Evolutionary conservation across 1,140 invertebrate species (phyloP).

Genomic region (Drosophila melanica): DNA sequence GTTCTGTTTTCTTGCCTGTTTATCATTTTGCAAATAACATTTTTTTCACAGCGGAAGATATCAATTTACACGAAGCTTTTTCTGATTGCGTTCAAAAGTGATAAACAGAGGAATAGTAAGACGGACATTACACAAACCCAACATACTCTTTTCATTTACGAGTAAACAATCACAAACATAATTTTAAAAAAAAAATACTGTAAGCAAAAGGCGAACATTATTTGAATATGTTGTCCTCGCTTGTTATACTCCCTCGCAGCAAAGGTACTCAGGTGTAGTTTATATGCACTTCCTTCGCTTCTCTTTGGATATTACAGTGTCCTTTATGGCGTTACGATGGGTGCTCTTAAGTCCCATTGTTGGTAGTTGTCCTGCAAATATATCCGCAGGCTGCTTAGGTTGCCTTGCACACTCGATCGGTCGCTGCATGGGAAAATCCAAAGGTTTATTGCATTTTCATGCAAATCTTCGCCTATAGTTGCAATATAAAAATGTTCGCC

Average conservation of each 20-base stretch:
- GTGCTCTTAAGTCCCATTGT: slow-evolving; percentile 19
- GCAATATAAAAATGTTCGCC: slow-evolving; percentile 57
- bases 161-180: neutral
- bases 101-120: too few species aligned
- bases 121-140: too few species aligned
- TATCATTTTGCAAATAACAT: too few species aligned
- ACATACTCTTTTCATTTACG: too few species aligned
- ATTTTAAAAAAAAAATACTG: neutral
- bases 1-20: too few species aligned
- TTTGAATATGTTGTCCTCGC: neutral
- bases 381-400: slow-evolving; percentile 4
- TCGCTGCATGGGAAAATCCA: slow-evolving; percentile 27
- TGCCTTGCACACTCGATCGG: slow-evolving; percentile 4
- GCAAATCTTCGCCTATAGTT: slow-evolving; percentile 65
- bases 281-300: neutral
- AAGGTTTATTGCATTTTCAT: slow-evolving; percentile 73
- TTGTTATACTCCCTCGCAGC: neutral
- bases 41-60: too few species aligned
- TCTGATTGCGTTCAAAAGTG: too few species aligned
- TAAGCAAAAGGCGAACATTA: neutral
- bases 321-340: slow-evolving; percentile 1
- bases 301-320: neutral
- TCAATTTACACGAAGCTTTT: too few species aligned
- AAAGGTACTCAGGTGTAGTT: neutral
- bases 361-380: slow-evolving; percentile 20